Evolutionary conservation across 2,888 invertebrate species (phyloP).

Genomic region (Thymelicus lineola): DNA sequence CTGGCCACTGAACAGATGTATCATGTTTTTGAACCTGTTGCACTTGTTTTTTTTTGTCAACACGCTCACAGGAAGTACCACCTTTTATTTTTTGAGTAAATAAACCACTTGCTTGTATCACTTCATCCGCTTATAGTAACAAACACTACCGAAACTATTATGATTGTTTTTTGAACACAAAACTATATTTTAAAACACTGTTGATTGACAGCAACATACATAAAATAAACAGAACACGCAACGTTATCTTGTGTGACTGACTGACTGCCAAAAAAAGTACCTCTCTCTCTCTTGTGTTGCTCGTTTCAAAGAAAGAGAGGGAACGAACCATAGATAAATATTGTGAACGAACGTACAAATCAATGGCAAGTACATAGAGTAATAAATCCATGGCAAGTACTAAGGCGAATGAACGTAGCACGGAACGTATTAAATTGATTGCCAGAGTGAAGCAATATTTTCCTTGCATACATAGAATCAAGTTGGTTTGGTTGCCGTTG

Average conservation of each 20-base stretch:
- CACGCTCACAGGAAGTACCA: constrained; percentile 26
- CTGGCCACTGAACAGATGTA: constrained; percentile 33
- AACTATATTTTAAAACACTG: constrained; percentile 58
- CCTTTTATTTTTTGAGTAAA: constrained; percentile 27
- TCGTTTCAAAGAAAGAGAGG: constrained; percentile 1
- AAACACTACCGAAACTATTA: constrained; percentile 19
- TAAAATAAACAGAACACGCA: not conserved
- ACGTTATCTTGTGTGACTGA: not conserved
- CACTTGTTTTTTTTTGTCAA: constrained; percentile 42
- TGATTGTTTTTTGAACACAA: constrained; percentile 37
- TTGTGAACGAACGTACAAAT: no score
- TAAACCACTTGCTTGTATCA: constrained; percentile 21
- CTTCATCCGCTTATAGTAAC: constrained; percentile 11
- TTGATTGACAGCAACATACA: constrained; percentile 35
- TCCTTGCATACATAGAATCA: not conserved
- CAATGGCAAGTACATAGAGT: not conserved
- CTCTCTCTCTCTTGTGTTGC: not conserved
- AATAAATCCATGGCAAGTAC: not conserved
- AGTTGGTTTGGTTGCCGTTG: no score
- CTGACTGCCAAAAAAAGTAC: not conserved
- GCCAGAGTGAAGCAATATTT: not conserved
- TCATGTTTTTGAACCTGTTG: constrained; percentile 46
- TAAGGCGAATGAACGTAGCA: not conserved
- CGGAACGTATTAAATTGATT: not conserved
- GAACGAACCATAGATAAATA: not conserved